Evolutionary conservation across 2,888 invertebrate species (phyloP).

Genomic region (Tineola bisselliella): DNA sequence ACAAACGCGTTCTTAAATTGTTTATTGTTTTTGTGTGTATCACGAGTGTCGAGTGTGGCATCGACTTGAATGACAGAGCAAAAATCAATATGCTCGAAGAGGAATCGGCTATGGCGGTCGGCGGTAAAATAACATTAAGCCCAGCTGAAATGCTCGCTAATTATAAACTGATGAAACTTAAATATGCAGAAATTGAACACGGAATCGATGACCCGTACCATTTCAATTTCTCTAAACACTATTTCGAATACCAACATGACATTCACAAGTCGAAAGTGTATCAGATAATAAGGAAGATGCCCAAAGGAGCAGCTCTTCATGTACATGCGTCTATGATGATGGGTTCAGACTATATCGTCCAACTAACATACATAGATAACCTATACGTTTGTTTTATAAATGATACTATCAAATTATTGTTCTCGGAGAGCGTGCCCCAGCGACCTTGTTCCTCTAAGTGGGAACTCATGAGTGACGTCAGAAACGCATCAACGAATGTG

Average conservation of each 20-base stretch:
- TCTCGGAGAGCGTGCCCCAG: slow-evolving; percentile 35
- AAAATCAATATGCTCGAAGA: slow-evolving; percentile 33
- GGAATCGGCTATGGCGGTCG: slow-evolving; percentile 57
- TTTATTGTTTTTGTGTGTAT: background rate
- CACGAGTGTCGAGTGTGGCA: slow-evolving; percentile 23
- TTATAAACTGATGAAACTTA: slow-evolving; percentile 65
- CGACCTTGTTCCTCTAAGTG: slow-evolving; percentile 50
- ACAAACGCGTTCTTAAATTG: background rate
- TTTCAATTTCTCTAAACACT: slow-evolving; percentile 73
- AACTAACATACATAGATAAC: slow-evolving; percentile 71
- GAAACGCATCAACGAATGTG: slow-evolving; percentile 46
- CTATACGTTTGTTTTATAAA: slow-evolving; percentile 63
- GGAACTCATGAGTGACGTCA: slow-evolving; percentile 56
- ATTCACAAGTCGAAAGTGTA: slow-evolving; percentile 74
- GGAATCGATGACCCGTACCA: slow-evolving; percentile 53
- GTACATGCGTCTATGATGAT: slow-evolving; percentile 73
- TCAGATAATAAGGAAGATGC: slow-evolving; percentile 72
- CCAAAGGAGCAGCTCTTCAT: slow-evolving; percentile 80
- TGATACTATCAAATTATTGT: slow-evolving; percentile 38
- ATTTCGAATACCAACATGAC: slow-evolving; percentile 67
- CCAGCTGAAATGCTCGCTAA: slow-evolving; percentile 62
- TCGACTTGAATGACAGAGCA: slow-evolving; percentile 26
- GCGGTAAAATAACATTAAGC: slow-evolving; percentile 53
- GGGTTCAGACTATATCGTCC: slow-evolving; percentile 67
- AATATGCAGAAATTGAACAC: slow-evolving; percentile 57